These are phyloP conservation scores for Sialia sialis DNA, from an alignment of 2,113 vertebrate species.

Conservation along the genomic window DNA sequence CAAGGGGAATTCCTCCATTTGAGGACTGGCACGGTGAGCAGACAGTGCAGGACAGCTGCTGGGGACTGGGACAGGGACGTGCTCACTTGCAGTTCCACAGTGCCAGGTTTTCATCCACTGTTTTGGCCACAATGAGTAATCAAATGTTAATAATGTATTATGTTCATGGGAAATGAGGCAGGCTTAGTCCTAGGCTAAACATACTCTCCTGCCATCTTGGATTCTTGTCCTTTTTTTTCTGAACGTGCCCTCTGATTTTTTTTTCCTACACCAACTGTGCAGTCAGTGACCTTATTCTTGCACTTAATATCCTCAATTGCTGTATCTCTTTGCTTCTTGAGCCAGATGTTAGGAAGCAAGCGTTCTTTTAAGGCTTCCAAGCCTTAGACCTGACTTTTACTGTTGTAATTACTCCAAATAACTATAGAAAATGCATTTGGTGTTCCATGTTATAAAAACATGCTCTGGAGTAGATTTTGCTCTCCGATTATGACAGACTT, in stretches of 20 bases:
- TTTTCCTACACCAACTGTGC: not conserved
- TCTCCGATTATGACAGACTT: not conserved
- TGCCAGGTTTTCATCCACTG: not conserved
- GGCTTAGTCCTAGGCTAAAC: not conserved
- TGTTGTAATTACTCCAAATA: not conserved
- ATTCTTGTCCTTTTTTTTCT: not conserved
- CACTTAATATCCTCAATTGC: not conserved
- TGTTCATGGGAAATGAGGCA: not conserved
- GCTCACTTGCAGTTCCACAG: not conserved
- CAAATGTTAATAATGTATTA: not conserved
- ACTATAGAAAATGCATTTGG: not conserved
- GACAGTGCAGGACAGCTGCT: not conserved
- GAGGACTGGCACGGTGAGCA: not conserved
- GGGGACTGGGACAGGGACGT: accelerated
- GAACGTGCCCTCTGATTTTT: not conserved
- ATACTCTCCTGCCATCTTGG: not conserved
- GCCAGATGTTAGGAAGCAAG: not conserved
- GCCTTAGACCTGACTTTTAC: not conserved
- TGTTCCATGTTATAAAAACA: not conserved
- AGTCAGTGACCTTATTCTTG: not conserved
- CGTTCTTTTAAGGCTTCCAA: not conserved
- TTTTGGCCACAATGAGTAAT: not conserved
- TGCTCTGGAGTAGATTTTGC: not conserved
- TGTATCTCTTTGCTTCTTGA: not conserved
- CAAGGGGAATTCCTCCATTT: not conserved